Base-by-base conservation (phyloP, 2,113 vertebrate genomes). In the Pterocles gutturalis region DNA sequence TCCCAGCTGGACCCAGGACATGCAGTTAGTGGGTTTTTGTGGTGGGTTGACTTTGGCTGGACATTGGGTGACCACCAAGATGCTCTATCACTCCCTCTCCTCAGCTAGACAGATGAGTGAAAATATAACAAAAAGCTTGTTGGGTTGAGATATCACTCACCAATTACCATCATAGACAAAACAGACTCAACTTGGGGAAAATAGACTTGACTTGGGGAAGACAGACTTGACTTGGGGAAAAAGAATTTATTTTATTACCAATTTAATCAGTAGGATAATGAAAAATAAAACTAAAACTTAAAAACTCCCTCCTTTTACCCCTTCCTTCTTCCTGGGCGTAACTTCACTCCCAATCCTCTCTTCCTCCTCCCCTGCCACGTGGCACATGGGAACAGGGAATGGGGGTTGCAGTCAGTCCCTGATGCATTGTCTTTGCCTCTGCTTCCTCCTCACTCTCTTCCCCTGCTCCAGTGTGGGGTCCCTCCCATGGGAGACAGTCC, bases 381-480 rank as follows among this genome's bases (percentile, higher is more conserved):
- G 5, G 46, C 1, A 1, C 16, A 71, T 6, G 2, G 3, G 12
- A 8, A 36, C 4, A 0, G 7, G 9, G 29, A 80, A 71, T 15
- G 10, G 8, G 11, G 6, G 3, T 8, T 73, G 25, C 2, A 0
- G 7, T 48, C 34, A 57, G 33, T 31, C 36, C 33, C 53, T 46
- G 16, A 72, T 4, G 10, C 2, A 1, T 58, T 18, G 10, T 46
- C 18, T 88, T 25, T 67, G 11, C 14, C 2, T 1, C 6, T 62
- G 12, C 49, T 41, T 78, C 20, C 20, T 70, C 46, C 36, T 65
- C 24, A 14, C 1, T 3, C 2, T 53, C 16, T 53, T 55, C 13
- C 20, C 6, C 18, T 89, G 7, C 10, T 82, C 26, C 31, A 29
- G 6, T 1, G 0, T n/a, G 41, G 41, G 41, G 41, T 41, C 41